phyloP scores from a whole-genome alignment of 2,888 invertebrate species.

The Eristalinus aeneus region DNA sequence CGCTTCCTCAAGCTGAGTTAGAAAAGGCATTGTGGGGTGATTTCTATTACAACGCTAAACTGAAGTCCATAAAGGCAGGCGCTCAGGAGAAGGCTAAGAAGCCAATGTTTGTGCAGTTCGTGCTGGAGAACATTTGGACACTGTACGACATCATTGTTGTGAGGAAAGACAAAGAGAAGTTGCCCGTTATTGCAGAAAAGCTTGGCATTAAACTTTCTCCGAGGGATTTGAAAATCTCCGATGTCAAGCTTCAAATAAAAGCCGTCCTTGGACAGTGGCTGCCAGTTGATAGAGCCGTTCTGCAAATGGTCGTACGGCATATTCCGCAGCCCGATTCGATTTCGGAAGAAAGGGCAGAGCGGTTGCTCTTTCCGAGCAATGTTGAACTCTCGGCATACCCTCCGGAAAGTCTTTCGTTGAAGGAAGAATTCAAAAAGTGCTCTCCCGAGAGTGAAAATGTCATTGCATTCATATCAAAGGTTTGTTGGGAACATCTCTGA shows the following conservation, averaged over 20 bases:
- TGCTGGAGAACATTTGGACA: constrained; percentile 94
- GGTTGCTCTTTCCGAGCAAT: constrained; percentile 89
- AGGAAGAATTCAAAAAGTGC: constrained; percentile 87
- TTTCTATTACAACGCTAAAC: constrained; percentile 92
- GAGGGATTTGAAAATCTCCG: constrained; percentile 89
- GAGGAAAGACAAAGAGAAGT: constrained; percentile 88
- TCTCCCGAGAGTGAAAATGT: constrained; percentile 86
- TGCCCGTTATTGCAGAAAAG: constrained; percentile 85
- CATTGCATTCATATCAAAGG: constrained; percentile 80
- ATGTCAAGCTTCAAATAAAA: constrained; percentile 89
- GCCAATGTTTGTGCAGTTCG: constrained; percentile 94
- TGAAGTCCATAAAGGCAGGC: constrained; percentile 91
- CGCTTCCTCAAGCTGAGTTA: constrained; percentile 87
- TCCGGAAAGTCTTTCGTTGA: constrained; percentile 86
- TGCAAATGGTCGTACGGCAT: constrained; percentile 89
- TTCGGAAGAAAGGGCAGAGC: constrained; percentile 88
- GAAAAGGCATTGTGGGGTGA: constrained; percentile 96
- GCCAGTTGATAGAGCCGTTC: constrained; percentile 90
- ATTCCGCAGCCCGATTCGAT: constrained; percentile 92
- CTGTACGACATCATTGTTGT: constrained; percentile 92
- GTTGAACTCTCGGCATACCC: constrained; percentile 86
- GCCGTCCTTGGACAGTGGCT: constrained; percentile 94
- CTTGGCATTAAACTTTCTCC: constrained; percentile 88
- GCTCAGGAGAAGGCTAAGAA: constrained; percentile 96
- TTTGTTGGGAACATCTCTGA: constrained; percentile 19